Evolutionary conservation across 2,888 invertebrate genomes (phyloP).

Genomic region (Drosophila sordidula): DNA sequence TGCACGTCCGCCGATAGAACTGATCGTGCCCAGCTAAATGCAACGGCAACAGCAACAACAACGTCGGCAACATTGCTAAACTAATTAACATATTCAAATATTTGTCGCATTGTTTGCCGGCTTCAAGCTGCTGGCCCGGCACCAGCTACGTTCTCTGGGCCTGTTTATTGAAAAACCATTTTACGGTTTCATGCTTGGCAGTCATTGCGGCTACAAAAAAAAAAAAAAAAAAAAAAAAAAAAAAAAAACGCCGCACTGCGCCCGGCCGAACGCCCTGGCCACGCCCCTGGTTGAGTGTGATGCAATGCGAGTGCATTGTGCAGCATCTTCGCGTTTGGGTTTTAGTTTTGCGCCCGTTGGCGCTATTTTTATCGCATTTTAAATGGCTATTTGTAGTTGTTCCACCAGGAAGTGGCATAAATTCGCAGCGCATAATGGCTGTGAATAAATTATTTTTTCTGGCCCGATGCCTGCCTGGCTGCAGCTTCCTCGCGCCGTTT

Average conservation of each 20-base stretch:
- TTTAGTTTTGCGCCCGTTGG: conserved; percentile 62
- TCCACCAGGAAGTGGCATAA: conserved; percentile 82
- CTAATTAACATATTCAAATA: conserved; percentile 80
- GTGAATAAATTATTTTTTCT: conserved; percentile 80
- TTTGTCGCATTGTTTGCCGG: conserved; percentile 76
- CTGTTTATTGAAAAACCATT: conserved; percentile 76
- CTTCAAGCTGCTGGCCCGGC: conserved; percentile 12
- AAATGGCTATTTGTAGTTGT: conserved; percentile 82
- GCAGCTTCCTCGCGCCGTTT: conserved; percentile 59
- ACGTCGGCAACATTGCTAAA: conserved; percentile 45
- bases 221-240: conserved; percentile 16
- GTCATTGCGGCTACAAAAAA: conserved; percentile 56
- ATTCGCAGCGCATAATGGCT: conserved; percentile 78
- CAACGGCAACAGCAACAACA: conserved; percentile 21
- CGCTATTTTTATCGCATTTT: conserved; percentile 82
- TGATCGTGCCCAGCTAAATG: conserved; percentile 70
- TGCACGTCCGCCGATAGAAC: conserved; percentile 76
- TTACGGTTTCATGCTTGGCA: conserved; percentile 79
- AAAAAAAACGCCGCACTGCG: conserved; percentile 28
- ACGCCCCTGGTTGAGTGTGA: conserved; percentile 43
- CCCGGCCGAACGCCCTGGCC: conserved; percentile 24
- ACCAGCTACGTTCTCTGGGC: conserved; percentile 21
- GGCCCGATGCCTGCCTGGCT: conserved; percentile 23
- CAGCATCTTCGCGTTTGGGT: conserved; percentile 58
- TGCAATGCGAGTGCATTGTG: conserved; percentile 35